Evolutionary conservation across 1,140 invertebrate species (phyloP), one percentile per base, ranked within the genome.

Genomic region (Acromyrmex echinatior): DNA sequence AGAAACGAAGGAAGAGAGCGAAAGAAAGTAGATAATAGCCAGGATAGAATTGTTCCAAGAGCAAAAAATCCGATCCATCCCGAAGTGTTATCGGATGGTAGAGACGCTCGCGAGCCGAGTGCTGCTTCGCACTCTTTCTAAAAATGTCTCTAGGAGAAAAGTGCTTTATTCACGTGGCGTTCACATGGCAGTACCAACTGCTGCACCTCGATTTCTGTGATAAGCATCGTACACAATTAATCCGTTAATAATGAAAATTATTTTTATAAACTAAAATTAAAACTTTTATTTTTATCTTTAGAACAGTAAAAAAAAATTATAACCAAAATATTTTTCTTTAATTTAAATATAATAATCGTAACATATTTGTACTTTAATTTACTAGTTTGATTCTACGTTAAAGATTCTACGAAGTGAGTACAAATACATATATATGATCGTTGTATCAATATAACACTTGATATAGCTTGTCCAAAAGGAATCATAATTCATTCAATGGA

Each of bases 41-140:
- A 58, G 92, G 92, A 93, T 93, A 92, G 90, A 94, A 94, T 94
- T 94, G 93, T 94, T 93, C 91, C 76, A 88, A 71, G 68, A 91
- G 91, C 90, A 93, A 93, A 93, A 74, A 93, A 94, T 90, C 89
- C 93, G 92, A 94, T 93, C 90, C 93, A 92, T 93, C 91, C 89
- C 89, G 76, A 89, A 93, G 92, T 93, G 92, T 94, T 94, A 94
- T 94, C 93, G 91, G 90, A 93, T 92, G 91, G 87, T 86, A 45
- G 89, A 92, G 93, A 92, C 86, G 91, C 87, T 91, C 62, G 78
- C 80, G 90, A 76, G 88, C 80, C 87, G 76, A 92, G 90, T 76
- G 70, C 71, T 35, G 18, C 81, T 45, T 45, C 74, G 77, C 56
- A 60, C 35, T 62, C 62, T 28, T 63, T 28, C 65, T 56, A 31